Conservation (phyloP, 2,888 invertebrate species). For the Campoplex capitator region DNA sequence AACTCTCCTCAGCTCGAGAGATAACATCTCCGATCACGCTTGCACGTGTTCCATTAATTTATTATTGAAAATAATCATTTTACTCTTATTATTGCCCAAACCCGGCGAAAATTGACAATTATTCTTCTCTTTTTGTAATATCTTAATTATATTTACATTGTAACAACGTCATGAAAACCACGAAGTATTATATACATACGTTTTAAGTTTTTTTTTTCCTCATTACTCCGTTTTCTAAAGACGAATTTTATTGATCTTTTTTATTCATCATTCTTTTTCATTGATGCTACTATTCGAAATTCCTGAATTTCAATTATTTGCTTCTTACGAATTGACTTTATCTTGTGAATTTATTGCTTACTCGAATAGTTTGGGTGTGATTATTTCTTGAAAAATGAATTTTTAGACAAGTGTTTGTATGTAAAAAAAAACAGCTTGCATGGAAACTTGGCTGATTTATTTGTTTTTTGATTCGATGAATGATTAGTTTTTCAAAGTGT, state of each 20-base stretch:
- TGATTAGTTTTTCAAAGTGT: neutral
- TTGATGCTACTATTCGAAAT: neutral
- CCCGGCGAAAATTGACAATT: too few relatives aligned
- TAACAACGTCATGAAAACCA: constrained; percentile 24
- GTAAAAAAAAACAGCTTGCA: constrained; percentile 8
- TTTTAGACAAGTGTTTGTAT: neutral
- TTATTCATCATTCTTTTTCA: neutral
- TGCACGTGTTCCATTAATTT: constrained; percentile 37
- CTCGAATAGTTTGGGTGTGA: neutral
- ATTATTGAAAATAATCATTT: constrained; percentile 31
- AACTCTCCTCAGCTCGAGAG: constrained; percentile 9
- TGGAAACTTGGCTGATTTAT: constrained; percentile 8
- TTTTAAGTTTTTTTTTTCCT: constrained; percentile 21
- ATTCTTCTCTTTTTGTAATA: constrained; percentile 28
- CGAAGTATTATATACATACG: constrained; percentile 30
- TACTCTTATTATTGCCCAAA: neutral
- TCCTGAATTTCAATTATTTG: neutral
- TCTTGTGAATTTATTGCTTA: neutral
- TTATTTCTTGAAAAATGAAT: neutral
- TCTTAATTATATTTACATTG: constrained; percentile 14
- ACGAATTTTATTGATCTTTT: neutral
- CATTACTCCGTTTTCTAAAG: neutral
- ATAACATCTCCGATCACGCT: neutral
- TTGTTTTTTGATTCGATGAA: neutral
- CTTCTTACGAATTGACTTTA: neutral